phyloP scores from a whole-genome alignment of 2,797 vertebrate genomes.

The Sebastes iracundus region DNA sequence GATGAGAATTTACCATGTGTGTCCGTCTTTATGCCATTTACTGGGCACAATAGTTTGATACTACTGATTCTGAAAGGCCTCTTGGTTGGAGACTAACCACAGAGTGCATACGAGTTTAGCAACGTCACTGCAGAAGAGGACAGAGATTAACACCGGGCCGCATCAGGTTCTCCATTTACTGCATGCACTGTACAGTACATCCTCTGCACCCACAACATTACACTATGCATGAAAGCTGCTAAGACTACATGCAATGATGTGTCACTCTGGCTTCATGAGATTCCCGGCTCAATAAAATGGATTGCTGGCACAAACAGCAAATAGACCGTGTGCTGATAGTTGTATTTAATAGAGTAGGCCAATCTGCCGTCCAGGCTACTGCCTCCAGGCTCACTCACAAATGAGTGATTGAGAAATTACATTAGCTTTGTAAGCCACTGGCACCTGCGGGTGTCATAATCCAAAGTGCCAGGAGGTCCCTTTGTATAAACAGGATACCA shows the following conservation, averaged over 20 bases:
- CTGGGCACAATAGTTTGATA: not conserved
- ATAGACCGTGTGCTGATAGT: not conserved
- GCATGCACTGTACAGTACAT: not conserved
- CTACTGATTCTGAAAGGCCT: not conserved
- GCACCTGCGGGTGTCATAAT: not conserved
- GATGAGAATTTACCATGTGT: not conserved
- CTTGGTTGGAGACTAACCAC: not conserved
- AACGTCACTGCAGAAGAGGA: not conserved
- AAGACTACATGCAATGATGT: not conserved
- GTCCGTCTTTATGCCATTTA: not conserved
- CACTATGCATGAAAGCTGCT: not conserved
- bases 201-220: not conserved
- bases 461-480: not conserved
- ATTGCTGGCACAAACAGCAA: not conserved
- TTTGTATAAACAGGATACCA: not conserved
- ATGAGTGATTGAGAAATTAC: slow-evolving; percentile 5
- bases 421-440: not conserved
- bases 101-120: not conserved
- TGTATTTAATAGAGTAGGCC: not conserved
- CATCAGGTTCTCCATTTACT: not conserved
- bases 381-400: not conserved
- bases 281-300: not conserved
- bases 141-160: not conserved
- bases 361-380: not conserved
- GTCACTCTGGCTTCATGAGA: not conserved